phyloP scores from a whole-genome alignment of 2,888 invertebrate genomes.

The Pyrochroa serraticornis region DNA sequence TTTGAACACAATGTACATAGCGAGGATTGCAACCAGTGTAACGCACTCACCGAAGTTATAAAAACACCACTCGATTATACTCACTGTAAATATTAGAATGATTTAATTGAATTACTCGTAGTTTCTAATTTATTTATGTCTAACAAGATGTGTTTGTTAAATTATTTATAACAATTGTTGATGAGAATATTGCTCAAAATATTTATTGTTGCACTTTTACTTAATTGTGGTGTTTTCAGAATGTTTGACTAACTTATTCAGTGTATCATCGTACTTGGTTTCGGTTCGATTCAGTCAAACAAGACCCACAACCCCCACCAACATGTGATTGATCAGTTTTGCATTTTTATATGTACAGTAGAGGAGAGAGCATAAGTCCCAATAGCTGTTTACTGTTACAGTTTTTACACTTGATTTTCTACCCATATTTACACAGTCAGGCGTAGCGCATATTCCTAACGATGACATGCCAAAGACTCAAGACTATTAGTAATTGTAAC shows the following conservation, averaged over 20 bases:
- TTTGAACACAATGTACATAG: not conserved
- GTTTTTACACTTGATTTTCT: constrained; percentile 2
- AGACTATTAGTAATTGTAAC: constrained; percentile 18
- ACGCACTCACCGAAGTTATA: not conserved
- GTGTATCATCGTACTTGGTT: constrained; percentile 7
- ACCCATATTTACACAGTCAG: constrained; percentile 1
- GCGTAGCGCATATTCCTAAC: constrained; percentile 3
- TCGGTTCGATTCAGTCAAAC: not conserved
- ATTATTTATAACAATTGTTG: constrained; percentile 7
- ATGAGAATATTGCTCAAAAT: constrained; percentile 24
- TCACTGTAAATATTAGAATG: not conserved
- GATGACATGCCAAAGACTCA: constrained; percentile 19
- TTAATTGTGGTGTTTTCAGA: constrained; percentile 26
- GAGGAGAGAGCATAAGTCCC: constrained; percentile 9
- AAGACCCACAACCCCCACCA: constrained; percentile 2
- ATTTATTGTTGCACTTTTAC: constrained; percentile 26
- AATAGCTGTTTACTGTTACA: constrained; percentile 11
- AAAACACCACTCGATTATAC: constrained; percentile 1
- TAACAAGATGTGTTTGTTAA: not conserved
- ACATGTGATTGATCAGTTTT: constrained; percentile 29
- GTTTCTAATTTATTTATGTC: not conserved
- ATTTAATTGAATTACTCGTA: not conserved
- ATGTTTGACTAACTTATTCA: not conserved
- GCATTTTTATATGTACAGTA: constrained; percentile 33
- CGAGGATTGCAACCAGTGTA: not conserved